Base-by-base conservation (phyloP, 2,888 invertebrate genomes). In the Pycnomerus fuliginosus region DNA sequence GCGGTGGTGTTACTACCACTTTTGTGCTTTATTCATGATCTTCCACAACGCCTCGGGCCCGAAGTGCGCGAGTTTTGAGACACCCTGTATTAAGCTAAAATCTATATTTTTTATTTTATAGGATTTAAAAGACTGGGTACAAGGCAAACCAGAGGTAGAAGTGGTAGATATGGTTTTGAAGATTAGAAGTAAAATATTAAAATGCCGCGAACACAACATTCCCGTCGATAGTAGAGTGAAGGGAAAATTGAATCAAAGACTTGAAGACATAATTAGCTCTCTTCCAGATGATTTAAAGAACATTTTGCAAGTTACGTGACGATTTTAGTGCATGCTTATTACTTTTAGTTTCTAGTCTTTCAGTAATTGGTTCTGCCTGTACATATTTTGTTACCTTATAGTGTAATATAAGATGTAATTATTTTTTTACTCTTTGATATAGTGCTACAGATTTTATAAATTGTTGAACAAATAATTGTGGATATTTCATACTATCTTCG, bases 111-210 rank as follows among this genome's bases (percentile, higher is more conserved):
- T 30, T 2, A 12, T 42, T 45, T 74, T 74, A 7, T 74, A 92
- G 87, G 90, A 97, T 73, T 76, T 97, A 53, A 85, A 87, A 62
- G 80, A 85, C 48, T 97, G 96, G 96, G 89, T 93, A 1, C 78
- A 83, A 62, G 93, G 88, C 32, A 91, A 93, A 63, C 88, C 92
- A 62, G 98, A 98, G 75, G 95, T 98, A 2, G 97, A 99, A 77
- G 85, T 98, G 42, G 95, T 99, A 4, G 99, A 99, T 69, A 89
- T 99, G 86, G 90, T 99, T 56, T 76, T 99, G 39, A 87, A 93
- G 69, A 80, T 99, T 45, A 82, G 90, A 53, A 90, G 91, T 64
- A 95, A 96, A 73, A 75, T 97, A 65, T 87, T 86, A 12, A 68
- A 65, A 54, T 71, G 68, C 66, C 76, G 82, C 65, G 74, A 75